phyloP scores from a whole-genome alignment of 35 echinoderm and acorn worm genomes.

The Heliocidaris tuberculata region DNA sequence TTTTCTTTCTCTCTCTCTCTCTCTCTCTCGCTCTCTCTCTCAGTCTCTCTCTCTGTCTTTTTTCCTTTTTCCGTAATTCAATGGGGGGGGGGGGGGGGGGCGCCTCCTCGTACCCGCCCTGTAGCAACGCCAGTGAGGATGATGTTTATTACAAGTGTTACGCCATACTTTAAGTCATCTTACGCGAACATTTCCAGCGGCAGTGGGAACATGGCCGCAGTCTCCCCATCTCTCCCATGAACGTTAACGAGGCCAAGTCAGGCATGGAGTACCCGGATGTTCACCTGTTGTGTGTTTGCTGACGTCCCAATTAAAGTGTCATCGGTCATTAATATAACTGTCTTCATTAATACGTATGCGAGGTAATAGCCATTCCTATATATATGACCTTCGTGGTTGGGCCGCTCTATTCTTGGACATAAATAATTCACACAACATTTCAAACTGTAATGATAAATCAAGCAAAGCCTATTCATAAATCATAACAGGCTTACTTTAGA shows the following conservation, averaged over 20 bases:
- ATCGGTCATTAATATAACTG: slow-evolving; percentile 41
- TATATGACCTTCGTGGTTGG: background rate
- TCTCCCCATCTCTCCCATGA: background rate
- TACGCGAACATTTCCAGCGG: no score
- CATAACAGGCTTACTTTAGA: no score
- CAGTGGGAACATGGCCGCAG: no score
- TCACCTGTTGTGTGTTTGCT: slow-evolving; percentile 43
- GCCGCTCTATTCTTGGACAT: background rate
- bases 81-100: no score
- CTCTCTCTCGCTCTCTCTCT: no score
- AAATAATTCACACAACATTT: background rate
- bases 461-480: background rate
- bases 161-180: no score
- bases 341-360: background rate
- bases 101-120: no score
- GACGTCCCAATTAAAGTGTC: slow-evolving; percentile 38
- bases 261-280: slow-evolving; percentile 24
- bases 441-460: background rate
- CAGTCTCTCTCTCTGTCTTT: no score
- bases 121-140: no score
- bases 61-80: no score
- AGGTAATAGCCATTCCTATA: slow-evolving; percentile 8
- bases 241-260: background rate
- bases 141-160: no score
- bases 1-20: no score